phyloP scores from a whole-genome alignment of 2,888 invertebrate genomes.

The Philopedon plagiatum region DNA sequence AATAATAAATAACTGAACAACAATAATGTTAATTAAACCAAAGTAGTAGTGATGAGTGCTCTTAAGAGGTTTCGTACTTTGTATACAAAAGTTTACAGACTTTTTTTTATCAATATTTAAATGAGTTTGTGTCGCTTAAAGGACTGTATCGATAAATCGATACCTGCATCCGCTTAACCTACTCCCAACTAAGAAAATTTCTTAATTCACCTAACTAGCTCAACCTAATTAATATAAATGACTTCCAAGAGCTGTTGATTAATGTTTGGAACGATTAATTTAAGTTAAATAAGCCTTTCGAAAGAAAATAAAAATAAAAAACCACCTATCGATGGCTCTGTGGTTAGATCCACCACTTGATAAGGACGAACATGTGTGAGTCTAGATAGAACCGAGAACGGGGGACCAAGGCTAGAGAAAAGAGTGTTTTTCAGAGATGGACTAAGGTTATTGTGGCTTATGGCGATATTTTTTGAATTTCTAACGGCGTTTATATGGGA shows the following conservation, averaged over 20 bases:
- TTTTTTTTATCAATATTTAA: no score
- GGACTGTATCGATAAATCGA: no score
- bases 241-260: conserved; percentile 58
- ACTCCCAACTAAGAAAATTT: conserved; percentile 28
- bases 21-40: no score
- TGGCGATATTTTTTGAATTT: no score
- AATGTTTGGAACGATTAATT: conserved; percentile 62
- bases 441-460: no score
- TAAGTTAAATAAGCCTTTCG: conserved; percentile 62
- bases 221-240: conserved; percentile 60
- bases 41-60: no score
- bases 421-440: conserved; percentile 27
- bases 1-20: no score
- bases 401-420: conserved; percentile 41
- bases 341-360: conserved; percentile 67
- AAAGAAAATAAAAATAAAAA: conserved; percentile 60
- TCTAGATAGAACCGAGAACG: conserved; percentile 67
- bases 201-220: conserved; percentile 30
- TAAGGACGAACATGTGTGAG: conserved; percentile 68
- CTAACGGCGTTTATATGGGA: no score
- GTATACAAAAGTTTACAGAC: no score
- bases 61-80: no score
- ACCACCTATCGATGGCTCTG: conserved; percentile 59
- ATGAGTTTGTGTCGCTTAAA: no score
- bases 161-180: neutral